These are phyloP conservation scores for Scaptomyza polygonia DNA, from an alignment of 2,888 invertebrate species.

Conservation along the genomic window DNA sequence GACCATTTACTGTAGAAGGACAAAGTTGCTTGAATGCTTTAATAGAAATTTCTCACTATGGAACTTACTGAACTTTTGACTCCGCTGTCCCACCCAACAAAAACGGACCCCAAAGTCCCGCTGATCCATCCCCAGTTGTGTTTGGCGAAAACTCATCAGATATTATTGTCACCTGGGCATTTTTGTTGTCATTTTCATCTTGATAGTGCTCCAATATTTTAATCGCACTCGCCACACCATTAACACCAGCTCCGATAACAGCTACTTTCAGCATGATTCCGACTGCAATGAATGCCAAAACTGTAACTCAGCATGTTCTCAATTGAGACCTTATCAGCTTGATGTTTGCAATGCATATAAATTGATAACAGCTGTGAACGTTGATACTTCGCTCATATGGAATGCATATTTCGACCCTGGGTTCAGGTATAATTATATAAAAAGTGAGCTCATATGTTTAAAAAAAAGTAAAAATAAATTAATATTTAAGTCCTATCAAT, in stretches of 20 bases:
- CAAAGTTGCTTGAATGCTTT: background rate
- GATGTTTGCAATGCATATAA: background rate
- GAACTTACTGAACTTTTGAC: slow-evolving; percentile 85
- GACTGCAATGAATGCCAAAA: slow-evolving; percentile 13
- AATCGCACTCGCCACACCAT: slow-evolving; percentile 89
- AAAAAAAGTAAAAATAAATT: too few relatives aligned
- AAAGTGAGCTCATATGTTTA: background rate
- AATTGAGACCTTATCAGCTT: slow-evolving; percentile 28
- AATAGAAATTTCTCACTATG: too few relatives aligned
- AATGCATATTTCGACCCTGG: background rate
- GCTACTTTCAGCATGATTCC: slow-evolving; percentile 60
- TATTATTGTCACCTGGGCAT: slow-evolving; percentile 87
- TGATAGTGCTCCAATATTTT: slow-evolving; percentile 86
- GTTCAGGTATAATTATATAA: background rate
- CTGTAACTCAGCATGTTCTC: slow-evolving; percentile 21
- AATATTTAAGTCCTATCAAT: too few relatives aligned
- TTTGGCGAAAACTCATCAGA: slow-evolving; percentile 88
- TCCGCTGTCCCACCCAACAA: slow-evolving; percentile 86
- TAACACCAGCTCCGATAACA: slow-evolving; percentile 91
- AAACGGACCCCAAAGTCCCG: slow-evolving; percentile 91
- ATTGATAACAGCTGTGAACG: slow-evolving; percentile 12
- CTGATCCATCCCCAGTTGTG: slow-evolving; percentile 91
- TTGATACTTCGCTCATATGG: background rate
- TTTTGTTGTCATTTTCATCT: slow-evolving; percentile 79
- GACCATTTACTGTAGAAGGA: slow-evolving; percentile 87